Evolutionary conservation across 2,888 invertebrate species (phyloP).

Genomic region (Parthenolecanium corni): DNA sequence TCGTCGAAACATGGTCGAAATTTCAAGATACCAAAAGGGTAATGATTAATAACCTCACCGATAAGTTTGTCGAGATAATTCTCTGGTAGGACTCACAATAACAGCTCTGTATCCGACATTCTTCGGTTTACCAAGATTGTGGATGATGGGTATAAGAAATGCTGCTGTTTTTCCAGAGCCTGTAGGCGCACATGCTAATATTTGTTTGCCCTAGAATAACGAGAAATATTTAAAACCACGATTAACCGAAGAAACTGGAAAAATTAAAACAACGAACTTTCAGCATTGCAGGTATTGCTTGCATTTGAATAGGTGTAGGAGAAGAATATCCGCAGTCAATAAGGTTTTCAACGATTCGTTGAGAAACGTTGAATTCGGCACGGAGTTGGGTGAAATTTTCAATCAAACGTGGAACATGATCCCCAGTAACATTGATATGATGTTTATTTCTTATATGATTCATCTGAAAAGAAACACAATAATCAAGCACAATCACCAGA

Average conservation of each 20-base stretch:
- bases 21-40: not conserved
- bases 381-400: conserved; percentile 55
- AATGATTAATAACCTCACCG: conserved; percentile 28
- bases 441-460: conserved; percentile 62
- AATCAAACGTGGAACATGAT: conserved; percentile 65
- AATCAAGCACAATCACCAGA: not conserved
- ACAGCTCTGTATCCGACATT: conserved; percentile 73
- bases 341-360: conserved; percentile 56
- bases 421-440: conserved; percentile 66
- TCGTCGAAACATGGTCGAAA: not conserved
- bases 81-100: conserved; percentile 83
- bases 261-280: conserved; percentile 43
- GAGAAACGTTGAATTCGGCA: conserved; percentile 45
- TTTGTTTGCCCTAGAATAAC: conserved; percentile 48
- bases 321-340: conserved; percentile 54
- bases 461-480: conserved; percentile 36
- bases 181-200: conserved; percentile 91
- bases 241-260: not conserved
- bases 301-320: conserved; percentile 87
- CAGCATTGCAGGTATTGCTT: conserved; percentile 80
- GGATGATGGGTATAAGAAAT: conserved; percentile 78
- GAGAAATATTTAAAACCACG: not conserved
- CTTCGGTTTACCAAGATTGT: conserved; percentile 55
- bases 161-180: conserved; percentile 96
- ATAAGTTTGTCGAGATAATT: conserved; percentile 77